These are phyloP conservation scores for Drosophila kuntzei DNA, from an alignment of 2,888 invertebrate species.

Conservation along the genomic window DNA sequence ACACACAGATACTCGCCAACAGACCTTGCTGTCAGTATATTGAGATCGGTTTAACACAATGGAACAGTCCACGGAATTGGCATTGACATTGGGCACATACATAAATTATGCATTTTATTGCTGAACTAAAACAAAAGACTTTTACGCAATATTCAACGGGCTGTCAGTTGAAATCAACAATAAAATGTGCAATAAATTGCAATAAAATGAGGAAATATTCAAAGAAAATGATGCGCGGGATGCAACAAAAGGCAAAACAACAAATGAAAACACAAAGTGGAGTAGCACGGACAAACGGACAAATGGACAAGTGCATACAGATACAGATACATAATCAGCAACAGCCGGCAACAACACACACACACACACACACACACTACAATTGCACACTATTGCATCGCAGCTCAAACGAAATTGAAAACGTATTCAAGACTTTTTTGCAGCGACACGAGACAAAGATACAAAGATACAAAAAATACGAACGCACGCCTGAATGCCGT, in stretches of 20 bases:
- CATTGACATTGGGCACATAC: constrained; percentile 41
- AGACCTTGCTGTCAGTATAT: constrained; percentile 13
- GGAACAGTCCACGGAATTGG: constrained; percentile 19
- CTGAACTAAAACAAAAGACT: constrained; percentile 36
- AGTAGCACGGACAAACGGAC: constrained; percentile 32
- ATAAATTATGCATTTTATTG: constrained; percentile 40
- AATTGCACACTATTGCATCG: constrained; percentile 14
- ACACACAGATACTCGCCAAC: not conserved
- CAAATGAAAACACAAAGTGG: constrained; percentile 30
- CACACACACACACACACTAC: constrained; percentile 19
- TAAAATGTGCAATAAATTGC: constrained; percentile 30
- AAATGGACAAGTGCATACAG: constrained; percentile 30
- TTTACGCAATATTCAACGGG: constrained; percentile 11
- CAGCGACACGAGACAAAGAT: constrained; percentile 7
- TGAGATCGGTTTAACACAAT: constrained; percentile 21
- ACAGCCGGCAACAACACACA: constrained; percentile 47
- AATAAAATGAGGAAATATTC: constrained; percentile 29
- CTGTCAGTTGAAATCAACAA: constrained; percentile 7
- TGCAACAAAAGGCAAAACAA: constrained; percentile 11
- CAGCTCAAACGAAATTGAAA: constrained; percentile 47
- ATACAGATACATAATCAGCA: constrained; percentile 42
- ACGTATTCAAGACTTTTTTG: constrained; percentile 15
- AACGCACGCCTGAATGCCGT: constrained; percentile 67
- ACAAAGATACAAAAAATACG: constrained; percentile 25
- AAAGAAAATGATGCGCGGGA: constrained; percentile 11